Percentiles rank a stretch among this genome's conserved stretches.
These are phyloP conservation scores for Lepisosteus oculatus DNA, from an alignment of 2,113 vertebrate genomes.

Conservation along the genomic window DNA sequence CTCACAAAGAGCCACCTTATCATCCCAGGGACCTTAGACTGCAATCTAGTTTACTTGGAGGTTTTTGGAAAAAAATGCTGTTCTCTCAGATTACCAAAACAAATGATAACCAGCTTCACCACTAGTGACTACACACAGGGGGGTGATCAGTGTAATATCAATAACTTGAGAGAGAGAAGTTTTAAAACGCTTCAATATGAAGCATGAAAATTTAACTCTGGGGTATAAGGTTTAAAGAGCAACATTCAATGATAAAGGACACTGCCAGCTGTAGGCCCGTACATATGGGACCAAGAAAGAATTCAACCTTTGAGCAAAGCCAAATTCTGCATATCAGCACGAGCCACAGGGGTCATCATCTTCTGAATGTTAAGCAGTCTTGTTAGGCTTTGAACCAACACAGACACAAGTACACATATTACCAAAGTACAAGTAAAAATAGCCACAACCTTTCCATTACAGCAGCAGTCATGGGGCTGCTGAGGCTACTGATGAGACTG, in stretches of 20 bases:
- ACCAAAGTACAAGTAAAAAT: not conserved
- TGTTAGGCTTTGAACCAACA: not conserved
- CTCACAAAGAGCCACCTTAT: no score
- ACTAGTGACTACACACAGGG: no score
- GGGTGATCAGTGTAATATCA: no score
- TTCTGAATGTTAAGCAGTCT: no score
- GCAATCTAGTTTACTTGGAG: no score
- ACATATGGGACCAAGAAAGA: conserved; percentile 10
- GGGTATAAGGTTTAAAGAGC: not conserved
- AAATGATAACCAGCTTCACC: no score
- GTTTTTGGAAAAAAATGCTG: no score
- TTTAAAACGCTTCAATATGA: no score
- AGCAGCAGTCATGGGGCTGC: not conserved
- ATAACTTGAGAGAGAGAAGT: no score
- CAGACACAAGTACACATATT: not conserved
- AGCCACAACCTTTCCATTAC: not conserved
- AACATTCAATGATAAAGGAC: not conserved
- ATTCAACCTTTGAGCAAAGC: conserved; percentile 10
- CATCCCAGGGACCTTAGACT: no score
- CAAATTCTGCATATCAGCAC: not conserved
- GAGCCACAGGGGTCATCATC: not conserved
- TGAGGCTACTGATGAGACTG: not conserved
- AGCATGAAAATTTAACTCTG: not conserved
- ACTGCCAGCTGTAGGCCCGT: not conserved
- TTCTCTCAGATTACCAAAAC: no score